A percentile compares a stretch with the other conserved stretches of the same genome.
Evolutionary conservation across 2,113 vertebrate species (phyloP).

Genomic region (Entomyzon cyanotis): DNA sequence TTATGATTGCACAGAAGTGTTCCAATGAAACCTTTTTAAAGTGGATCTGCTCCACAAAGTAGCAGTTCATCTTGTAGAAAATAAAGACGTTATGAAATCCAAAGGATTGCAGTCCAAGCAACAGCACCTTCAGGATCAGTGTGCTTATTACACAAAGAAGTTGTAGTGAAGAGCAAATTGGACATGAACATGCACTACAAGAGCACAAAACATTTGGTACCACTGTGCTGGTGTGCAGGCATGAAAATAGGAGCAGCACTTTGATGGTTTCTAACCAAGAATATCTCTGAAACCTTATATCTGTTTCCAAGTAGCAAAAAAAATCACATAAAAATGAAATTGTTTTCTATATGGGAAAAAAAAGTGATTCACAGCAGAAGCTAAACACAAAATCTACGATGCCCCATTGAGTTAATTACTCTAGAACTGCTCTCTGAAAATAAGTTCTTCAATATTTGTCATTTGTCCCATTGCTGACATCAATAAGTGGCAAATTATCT

Average conservation of each 20-base stretch:
- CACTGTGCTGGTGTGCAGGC: not conserved
- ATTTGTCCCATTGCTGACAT: not conserved
- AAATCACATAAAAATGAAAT: not conserved
- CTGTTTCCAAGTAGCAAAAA: not conserved
- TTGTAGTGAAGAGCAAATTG: not conserved
- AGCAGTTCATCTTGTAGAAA: not conserved
- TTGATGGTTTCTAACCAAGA: not conserved
- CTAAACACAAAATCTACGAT: too few relatives aligned
- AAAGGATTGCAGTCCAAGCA: not conserved
- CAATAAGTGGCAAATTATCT: not conserved
- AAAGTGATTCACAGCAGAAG: not conserved
- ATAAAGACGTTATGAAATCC: not conserved
- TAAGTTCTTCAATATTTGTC: not conserved
- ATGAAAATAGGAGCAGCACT: not conserved
- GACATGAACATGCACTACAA: not conserved
- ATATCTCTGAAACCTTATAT: not conserved
- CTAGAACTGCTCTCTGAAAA: not conserved
- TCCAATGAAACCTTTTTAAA: not conserved
- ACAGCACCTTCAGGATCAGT: not conserved
- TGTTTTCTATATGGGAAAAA: not conserved
- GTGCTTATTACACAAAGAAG: not conserved
- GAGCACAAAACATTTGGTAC: not conserved
- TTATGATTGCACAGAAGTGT: not conserved
- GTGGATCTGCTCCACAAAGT: not conserved
- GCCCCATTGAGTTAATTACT: not conserved